Conservation (phyloP, 2,888 invertebrate genomes). For the Cataglyphis rosenhaueri region DNA sequence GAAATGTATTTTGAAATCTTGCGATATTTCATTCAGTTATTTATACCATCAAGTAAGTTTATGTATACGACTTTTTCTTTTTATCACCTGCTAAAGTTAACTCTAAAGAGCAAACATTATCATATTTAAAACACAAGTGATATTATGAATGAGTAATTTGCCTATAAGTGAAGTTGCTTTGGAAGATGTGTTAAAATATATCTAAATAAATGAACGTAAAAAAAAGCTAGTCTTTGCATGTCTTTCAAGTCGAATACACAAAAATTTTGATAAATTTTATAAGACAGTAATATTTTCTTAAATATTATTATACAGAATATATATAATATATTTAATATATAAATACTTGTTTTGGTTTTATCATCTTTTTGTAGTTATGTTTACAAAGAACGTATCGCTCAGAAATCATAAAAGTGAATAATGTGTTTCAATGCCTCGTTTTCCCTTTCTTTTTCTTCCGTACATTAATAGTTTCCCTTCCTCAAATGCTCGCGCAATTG, state of each 20-base stretch:
- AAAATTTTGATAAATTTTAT: neutral
- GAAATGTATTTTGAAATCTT: conserved; percentile 15
- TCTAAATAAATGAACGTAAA: neutral
- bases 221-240: neutral
- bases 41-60: neutral
- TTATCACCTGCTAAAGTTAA: neutral
- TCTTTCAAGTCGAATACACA: neutral
- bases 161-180: neutral
- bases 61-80: neutral
- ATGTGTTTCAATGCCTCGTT: neutral
- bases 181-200: neutral
- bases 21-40: conserved; percentile 1
- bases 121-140: neutral
- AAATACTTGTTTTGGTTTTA: neutral
- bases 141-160: neutral
- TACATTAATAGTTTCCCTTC: neutral
- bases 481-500: neutral
- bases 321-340: neutral
- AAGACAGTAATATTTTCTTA: neutral
- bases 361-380: neutral
- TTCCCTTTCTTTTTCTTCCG: neutral
- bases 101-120: neutral
- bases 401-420: neutral
- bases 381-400: neutral
- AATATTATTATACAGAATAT: neutral